Conservation (phyloP, 2,113 vertebrate genomes). For the Rhinolophus ferrumequinum region DNA sequence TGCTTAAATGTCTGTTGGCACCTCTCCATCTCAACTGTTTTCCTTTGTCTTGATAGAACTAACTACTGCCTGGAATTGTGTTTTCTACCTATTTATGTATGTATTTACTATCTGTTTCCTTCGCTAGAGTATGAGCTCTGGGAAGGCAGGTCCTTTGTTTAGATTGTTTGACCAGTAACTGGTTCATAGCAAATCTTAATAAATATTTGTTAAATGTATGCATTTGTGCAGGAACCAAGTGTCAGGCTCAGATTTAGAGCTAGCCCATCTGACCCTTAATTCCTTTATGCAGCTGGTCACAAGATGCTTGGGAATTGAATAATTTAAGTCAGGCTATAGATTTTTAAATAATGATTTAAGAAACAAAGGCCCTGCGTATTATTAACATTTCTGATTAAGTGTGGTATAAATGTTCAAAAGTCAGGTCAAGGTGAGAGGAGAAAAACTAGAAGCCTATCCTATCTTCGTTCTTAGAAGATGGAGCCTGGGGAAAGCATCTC, state of each 20-base stretch:
- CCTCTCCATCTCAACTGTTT: background rate
- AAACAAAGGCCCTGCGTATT: background rate
- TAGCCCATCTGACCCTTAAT: background rate
- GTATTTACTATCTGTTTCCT: background rate
- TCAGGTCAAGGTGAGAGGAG: background rate
- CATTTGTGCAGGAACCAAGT: rapidly evolving
- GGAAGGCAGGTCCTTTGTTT: background rate
- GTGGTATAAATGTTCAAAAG: background rate
- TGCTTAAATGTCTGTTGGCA: background rate
- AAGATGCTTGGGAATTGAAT: background rate
- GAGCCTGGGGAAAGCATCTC: background rate
- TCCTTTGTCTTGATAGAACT: background rate
- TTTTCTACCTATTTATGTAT: background rate
- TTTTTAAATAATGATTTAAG: background rate
- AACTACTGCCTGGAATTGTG: background rate
- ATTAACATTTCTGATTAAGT: background rate
- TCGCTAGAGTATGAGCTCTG: background rate
- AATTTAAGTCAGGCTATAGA: background rate
- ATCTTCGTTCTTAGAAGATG: background rate
- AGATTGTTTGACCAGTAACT: background rate
- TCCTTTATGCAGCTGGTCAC: background rate
- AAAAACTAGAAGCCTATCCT: background rate
- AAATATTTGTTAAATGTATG: background rate
- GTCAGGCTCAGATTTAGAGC: background rate
- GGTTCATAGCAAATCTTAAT: background rate